Conservation (phyloP, 2,113 vertebrate genomes). For the Eidolon helvum region DNA sequence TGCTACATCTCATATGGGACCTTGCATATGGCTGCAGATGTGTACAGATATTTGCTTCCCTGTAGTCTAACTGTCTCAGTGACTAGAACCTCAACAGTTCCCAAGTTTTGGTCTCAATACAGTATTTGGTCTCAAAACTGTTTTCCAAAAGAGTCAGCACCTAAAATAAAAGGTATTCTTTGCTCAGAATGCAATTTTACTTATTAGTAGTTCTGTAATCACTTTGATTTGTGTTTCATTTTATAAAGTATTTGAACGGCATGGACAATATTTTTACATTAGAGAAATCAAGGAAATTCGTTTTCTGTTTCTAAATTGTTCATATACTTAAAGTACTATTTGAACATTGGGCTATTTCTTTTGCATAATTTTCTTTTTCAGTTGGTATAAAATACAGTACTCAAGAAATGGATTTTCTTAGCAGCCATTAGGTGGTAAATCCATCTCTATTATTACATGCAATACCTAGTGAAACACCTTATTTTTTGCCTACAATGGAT, state of each 20-base stretch:
- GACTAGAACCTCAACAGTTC: not conserved
- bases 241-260: not conserved
- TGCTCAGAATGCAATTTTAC: not conserved
- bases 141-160: not conserved
- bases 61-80: not conserved
- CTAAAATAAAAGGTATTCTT: not conserved
- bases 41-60: not conserved
- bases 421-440: not conserved
- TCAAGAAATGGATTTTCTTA: not conserved
- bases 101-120: not conserved
- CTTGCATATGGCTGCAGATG: not conserved
- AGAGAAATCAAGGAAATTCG: not conserved
- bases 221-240: not conserved
- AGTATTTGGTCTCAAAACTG: not conserved
- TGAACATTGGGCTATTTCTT: not conserved
- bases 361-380: not conserved
- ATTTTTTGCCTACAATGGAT: not conserved
- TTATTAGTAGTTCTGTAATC: not conserved
- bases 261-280: not conserved
- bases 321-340: not conserved
- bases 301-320: slow-evolving; percentile 23
- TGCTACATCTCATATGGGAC: not conserved
- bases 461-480: not conserved
- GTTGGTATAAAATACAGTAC: not conserved
- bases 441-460: not conserved